Base-by-base conservation (phyloP, 37 sponge, comb jelly and placozoan genomes). In the Mnemiopsis leidyi region DNA sequence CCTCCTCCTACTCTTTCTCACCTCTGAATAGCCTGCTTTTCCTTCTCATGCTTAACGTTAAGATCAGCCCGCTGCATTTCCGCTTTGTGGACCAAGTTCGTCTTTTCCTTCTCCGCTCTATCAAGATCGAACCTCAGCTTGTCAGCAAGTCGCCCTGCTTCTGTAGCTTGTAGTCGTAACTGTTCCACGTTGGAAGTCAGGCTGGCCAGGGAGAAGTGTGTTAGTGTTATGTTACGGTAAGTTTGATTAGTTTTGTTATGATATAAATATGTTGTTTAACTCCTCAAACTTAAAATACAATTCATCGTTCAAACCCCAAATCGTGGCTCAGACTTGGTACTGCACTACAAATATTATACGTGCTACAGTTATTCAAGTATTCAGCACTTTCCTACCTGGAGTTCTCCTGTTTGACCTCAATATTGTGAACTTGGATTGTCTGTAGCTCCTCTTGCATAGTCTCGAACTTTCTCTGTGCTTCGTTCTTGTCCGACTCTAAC, bases 91-190 rank as follows among this genome's bases (percentile, higher is more conserved):
- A 32, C 36, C 20, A 32, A 13, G 35, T 32, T 77, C 2, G 79
- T 77, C 32, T 77, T 77, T 20, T 77, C 79, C 79, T 77, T 77
- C 20, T 77, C 79, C 36, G 79, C 20, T 34, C 79, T 31, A 32
- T 77, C 79, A 33, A 77, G 36, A 34, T 77, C 79, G 16, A 32
- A 32, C 32, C 33, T 77, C 79, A 77, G 79, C 32, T 77, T 77
- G 36, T 77, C 79, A 28, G 79, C 79, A 1, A 77, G 36, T 3
- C 79, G 79, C 3, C 32, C 79, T 3, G 79, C 79, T 32, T 77
- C 79, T 5, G 33, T 32, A 1, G 79, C 79, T 32, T 77, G 61
- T 48, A 18, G 61, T 48, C 61, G 5, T 48, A 48, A 13, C 61
- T 48, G 61, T 48, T 48, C 61, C 13, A 48, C 61, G 61, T 48